phyloP scores from a whole-genome alignment of 2,797 vertebrate genomes.

The Labroides dimidiatus region DNA sequence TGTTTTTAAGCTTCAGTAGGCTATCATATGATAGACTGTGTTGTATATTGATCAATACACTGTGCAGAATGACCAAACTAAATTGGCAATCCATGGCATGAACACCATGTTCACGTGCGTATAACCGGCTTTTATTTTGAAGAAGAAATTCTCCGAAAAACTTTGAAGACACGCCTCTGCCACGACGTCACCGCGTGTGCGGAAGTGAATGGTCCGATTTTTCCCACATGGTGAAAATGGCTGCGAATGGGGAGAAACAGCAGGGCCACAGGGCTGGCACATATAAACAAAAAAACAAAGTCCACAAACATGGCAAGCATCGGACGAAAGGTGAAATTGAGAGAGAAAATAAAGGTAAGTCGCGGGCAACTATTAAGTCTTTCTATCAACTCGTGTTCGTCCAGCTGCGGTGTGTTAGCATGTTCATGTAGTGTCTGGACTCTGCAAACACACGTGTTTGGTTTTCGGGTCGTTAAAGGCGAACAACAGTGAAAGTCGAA shows the following conservation, averaged over 20 bases:
- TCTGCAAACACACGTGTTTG: conserved; percentile 70
- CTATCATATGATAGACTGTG: too few species aligned
- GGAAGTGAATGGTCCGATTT: conserved; percentile 57
- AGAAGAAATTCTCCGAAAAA: not conserved
- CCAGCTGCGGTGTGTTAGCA: not conserved
- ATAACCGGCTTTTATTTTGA: conserved; percentile 62
- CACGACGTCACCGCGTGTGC: conserved; percentile 36
- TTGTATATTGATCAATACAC: not conserved
- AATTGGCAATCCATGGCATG: not conserved
- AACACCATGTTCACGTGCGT: not conserved
- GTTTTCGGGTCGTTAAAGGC: not conserved
- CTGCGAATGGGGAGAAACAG: conserved; percentile 80
- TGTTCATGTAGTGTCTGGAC: not conserved
- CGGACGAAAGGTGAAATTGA: conserved; percentile 86
- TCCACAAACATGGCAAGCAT: conserved; percentile 88
- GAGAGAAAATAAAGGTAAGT: conserved; percentile 86
- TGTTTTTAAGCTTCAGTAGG: too few species aligned
- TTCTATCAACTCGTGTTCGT: not conserved
- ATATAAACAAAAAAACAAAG: conserved; percentile 89
- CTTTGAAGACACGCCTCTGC: conserved; percentile 18
- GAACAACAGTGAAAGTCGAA: rapidly evolving
- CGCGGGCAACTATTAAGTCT: not conserved
- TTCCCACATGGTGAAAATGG: conserved; percentile 82
- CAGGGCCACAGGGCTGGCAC: conserved; percentile 83
- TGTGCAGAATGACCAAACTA: not conserved